A percentile compares a stretch with the other conserved stretches of the same genome.
These are phyloP conservation scores for Macrochelys suwanniensis DNA, from an alignment of 2,797 vertebrate genomes.

Conservation along the genomic window DNA sequence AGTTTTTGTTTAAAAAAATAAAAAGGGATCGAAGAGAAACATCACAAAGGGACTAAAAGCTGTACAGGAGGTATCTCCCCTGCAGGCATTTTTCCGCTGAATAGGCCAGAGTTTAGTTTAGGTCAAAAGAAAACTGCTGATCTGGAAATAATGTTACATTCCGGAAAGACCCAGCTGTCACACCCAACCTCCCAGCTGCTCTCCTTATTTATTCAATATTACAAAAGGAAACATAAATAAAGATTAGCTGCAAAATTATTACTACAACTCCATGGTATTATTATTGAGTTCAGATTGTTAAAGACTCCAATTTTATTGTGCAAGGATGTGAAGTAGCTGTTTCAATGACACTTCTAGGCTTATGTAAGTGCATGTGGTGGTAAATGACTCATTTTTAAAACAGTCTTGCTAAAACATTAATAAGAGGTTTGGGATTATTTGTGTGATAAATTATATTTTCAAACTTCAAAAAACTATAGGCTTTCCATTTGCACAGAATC, in stretches of 20 bases:
- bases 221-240: constrained; percentile 62
- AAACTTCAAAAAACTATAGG: neutral
- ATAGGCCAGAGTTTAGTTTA: constrained; percentile 82
- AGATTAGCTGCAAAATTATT: constrained; percentile 58
- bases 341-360: neutral
- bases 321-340: neutral
- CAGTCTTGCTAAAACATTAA: neutral
- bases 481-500: neutral
- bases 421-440: neutral
- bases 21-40: neutral
- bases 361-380: rapidly evolving
- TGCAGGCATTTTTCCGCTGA: constrained; percentile 63
- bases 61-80: constrained; percentile 46
- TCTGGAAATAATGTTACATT: constrained; percentile 86
- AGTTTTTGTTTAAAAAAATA: neutral
- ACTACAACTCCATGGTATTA: neutral
- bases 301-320: neutral
- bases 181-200: constrained; percentile 73
- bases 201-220: constrained; percentile 12
- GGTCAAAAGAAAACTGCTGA: constrained; percentile 85
- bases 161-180: constrained; percentile 75
- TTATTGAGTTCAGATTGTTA: neutral
- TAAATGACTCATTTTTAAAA: neutral
- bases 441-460: neutral
- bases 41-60: constrained; percentile 71